Percentiles rank a stretch among this genome's conserved stretches.
Evolutionary conservation across 2,113 vertebrate genomes (phyloP).

Genomic region (Otis tarda): DNA sequence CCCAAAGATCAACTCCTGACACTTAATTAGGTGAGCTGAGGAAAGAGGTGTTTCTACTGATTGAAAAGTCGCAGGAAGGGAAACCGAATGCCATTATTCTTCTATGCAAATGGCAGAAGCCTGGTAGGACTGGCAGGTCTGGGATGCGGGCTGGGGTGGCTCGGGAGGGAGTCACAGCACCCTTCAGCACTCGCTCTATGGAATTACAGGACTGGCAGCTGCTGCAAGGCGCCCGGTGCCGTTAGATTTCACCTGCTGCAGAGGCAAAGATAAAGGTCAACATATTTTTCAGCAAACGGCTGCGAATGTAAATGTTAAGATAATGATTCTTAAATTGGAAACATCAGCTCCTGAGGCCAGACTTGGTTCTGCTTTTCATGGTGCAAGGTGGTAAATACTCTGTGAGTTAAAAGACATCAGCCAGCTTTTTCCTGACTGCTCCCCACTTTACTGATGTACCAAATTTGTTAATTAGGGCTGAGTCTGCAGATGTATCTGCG

Average conservation of each 20-base stretch:
- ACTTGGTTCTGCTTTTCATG: not conserved
- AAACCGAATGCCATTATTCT: not conserved
- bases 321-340: not conserved
- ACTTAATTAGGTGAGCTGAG: not conserved
- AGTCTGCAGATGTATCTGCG: not conserved
- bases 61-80: not conserved
- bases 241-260: not conserved
- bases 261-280: not conserved
- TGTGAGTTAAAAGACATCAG: not conserved
- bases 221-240: not conserved
- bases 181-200: accelerated
- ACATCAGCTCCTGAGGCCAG: not conserved
- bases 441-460: not conserved
- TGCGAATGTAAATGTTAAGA: not conserved
- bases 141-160: not conserved
- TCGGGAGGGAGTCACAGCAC: not conserved
- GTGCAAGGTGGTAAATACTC: not conserved
- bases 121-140: not conserved
- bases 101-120: not conserved
- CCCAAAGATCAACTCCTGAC: constrained; percentile 13
- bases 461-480: not conserved
- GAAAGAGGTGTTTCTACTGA: not conserved
- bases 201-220: not conserved
- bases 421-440: not conserved
- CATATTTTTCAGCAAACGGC: not conserved